These are phyloP conservation scores for Potamarius usumacintae DNA, from an alignment of 2,113 vertebrate species.

Conservation along the genomic window DNA sequence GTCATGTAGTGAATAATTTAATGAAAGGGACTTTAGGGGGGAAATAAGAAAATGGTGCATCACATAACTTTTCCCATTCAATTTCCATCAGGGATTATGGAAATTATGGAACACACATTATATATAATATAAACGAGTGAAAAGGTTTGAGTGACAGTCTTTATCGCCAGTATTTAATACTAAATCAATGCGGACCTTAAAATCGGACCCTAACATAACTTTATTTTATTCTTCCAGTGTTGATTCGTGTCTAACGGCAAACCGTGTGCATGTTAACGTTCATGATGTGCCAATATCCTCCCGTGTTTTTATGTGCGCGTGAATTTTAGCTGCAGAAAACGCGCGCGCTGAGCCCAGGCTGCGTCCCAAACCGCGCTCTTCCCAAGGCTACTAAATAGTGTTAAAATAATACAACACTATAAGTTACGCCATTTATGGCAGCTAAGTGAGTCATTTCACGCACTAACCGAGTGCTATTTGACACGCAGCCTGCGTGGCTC, in stretches of 20 bases:
- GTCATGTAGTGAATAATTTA: not conserved
- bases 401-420: not conserved
- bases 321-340: not conserved
- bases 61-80: not conserved
- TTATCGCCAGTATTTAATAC: not conserved
- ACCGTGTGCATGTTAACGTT: not conserved
- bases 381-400: conserved; percentile 7
- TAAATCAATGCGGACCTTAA: not conserved
- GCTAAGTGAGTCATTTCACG: not conserved
- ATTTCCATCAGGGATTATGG: not conserved
- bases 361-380: conserved; percentile 13
- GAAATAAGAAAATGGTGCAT: not conserved
- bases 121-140: not conserved
- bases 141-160: not conserved
- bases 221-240: not conserved
- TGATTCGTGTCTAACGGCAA: not conserved
- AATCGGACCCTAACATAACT: not conserved
- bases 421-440: not conserved
- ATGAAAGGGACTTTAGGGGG: not conserved
- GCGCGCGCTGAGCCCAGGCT: not conserved
- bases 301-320: not conserved
- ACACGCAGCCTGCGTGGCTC: not conserved
- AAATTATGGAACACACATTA: too few species aligned
- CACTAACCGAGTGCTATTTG: not conserved
- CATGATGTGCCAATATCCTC: not conserved